Base-by-base conservation (phyloP, 2,888 invertebrate genomes). In the Dioctria linearis region DNA sequence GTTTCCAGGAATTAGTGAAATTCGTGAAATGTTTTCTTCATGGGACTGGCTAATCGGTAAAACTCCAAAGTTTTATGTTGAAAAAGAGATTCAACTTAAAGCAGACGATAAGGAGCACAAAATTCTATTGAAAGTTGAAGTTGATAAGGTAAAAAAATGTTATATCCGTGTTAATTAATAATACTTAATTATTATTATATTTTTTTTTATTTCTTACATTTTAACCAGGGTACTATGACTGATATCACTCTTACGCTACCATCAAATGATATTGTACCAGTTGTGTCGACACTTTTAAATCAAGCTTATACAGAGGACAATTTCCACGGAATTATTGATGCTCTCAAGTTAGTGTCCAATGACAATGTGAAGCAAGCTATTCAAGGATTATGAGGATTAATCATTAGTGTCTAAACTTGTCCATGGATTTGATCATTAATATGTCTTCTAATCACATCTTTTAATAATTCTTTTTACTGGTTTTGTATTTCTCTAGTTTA, bases 11-110 rank as follows among this genome's bases (percentile, higher is more conserved):
- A 91, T 96, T 43, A 91, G 92, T 8, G 91, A 93, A 84, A 90
- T 96, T 80, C 92, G 92, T 80, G 91, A 92, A 57, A 92, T 93
- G 82, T 92, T 96, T 75, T 88, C 91, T 83, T 93, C 93, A 42
- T 97, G 97, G 96, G 93, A 96, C 81, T 98, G 97, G 97, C 93
- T 93, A 82, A 95, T 91, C 87, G 98, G 97, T 1, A 94, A 93
- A 87, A 96, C 97, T 0, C 98, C 98, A 0, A 92, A 93, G 83
- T 98, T 98, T 88, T 92, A 92, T 0, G 93, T 96, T 2, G 86
- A 88, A 81, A 89, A 89, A 76, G 88, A 88, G 39, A 81, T 89
- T 8, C 85, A 85, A 51, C 81, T 89, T 2, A 89, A 89, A 79
- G 91, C 91, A 76, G 88, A 90, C 40, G 91, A 91, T 86, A 88